Conservation (phyloP, 2,888 invertebrate genomes). For the Euproctis similis region DNA sequence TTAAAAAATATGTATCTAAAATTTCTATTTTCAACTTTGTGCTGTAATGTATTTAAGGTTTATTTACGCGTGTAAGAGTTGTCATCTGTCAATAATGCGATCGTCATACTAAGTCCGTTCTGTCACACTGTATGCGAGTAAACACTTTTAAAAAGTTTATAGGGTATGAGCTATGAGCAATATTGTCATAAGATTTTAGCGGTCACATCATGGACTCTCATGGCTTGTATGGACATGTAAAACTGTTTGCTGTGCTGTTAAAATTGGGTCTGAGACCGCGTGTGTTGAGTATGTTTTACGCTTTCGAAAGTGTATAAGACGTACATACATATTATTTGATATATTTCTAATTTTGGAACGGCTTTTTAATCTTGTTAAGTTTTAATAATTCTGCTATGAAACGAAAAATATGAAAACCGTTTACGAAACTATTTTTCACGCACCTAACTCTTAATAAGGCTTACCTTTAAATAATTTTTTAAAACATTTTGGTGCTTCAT, state of each 20-base stretch:
- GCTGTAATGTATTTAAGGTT: slow-evolving; percentile 10
- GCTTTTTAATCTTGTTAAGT: too few relatives aligned
- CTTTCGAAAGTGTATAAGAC: slow-evolving; percentile 51
- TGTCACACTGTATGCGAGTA: slow-evolving; percentile 56
- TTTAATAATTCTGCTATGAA: too few relatives aligned
- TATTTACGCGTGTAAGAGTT: slow-evolving; percentile 11
- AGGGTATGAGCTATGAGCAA: slow-evolving; percentile 54
- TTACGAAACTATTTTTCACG: too few relatives aligned
- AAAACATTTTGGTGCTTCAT: too few relatives aligned
- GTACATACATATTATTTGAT: too few relatives aligned
- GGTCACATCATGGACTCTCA: slow-evolving; percentile 61
- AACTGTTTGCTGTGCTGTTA: slow-evolving; percentile 49
- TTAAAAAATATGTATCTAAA: slow-evolving; percentile 17
- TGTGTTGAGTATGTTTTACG: slow-evolving; percentile 41
- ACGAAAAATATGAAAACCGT: too few relatives aligned
- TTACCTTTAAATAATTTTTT: too few relatives aligned
- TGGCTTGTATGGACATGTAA: slow-evolving; percentile 34
- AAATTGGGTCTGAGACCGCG: slow-evolving; percentile 51
- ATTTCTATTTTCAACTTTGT: slow-evolving; percentile 23
- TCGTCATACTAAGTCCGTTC: slow-evolving; percentile 59
- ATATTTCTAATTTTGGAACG: too few relatives aligned
- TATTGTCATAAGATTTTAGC: slow-evolving; percentile 69
- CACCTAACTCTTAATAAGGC: too few relatives aligned
- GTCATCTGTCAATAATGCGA: slow-evolving; percentile 49
- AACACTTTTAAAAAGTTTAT: slow-evolving; percentile 74